phyloP scores from a whole-genome alignment of 2,888 invertebrate genomes.

The Protula sp. region DNA sequence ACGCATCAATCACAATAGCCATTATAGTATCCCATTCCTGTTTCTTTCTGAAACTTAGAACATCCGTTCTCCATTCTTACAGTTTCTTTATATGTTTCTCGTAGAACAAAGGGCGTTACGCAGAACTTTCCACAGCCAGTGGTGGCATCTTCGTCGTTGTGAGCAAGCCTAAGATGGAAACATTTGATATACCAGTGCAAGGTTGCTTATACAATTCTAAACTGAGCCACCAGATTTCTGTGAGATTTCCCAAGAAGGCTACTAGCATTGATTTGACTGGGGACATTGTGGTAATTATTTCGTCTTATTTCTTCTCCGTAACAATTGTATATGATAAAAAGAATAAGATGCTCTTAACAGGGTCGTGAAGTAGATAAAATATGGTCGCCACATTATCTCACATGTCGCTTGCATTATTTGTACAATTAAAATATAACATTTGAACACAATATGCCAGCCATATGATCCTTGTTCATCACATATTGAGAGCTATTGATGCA shows the following conservation, averaged over 20 bases:
- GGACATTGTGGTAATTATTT: constrained; percentile 36
- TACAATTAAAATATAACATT: no score
- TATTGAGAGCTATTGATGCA: no score
- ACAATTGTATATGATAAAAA: not conserved
- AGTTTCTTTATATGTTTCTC: no score
- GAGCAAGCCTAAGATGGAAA: constrained; percentile 37
- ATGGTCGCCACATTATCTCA: no score
- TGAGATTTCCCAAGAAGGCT: constrained; percentile 48
- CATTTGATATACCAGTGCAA: constrained; percentile 39
- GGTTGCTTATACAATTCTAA: constrained; percentile 47
- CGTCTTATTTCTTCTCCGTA: not conserved
- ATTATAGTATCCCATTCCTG: no score
- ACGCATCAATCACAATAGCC: no score
- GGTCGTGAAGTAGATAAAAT: not conserved
- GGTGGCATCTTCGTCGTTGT: constrained; percentile 35
- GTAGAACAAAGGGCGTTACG: not conserved
- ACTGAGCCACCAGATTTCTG: constrained; percentile 40
- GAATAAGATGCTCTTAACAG: not conserved
- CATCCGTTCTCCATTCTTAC: no score
- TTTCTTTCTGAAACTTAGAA: no score
- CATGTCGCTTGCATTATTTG: no score
- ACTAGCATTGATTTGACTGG: constrained; percentile 38
- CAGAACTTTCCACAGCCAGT: not conserved
- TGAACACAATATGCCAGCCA: no score
- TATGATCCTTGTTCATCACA: no score